These are phyloP conservation scores for Cephalotes varians DNA, from an alignment of 2,888 invertebrate species.

Conservation along the genomic window DNA sequence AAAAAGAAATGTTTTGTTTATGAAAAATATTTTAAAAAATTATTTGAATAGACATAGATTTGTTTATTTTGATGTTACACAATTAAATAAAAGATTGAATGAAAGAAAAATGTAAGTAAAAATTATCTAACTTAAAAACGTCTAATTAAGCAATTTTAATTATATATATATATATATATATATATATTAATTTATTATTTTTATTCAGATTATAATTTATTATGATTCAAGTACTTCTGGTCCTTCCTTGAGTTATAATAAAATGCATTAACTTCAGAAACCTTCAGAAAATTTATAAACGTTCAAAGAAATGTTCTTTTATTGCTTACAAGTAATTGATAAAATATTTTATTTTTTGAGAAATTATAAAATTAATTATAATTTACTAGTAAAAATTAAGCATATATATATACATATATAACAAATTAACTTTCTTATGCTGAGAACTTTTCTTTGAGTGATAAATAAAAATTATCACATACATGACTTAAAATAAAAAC, in stretches of 20 bases:
- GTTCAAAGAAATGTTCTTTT: conserved; percentile 42
- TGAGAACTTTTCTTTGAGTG: conserved; percentile 60
- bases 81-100: background rate
- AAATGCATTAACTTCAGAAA: conserved; percentile 1
- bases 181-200: background rate
- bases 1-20: too few relatives aligned
- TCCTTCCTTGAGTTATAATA: conserved; percentile 18
- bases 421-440: background rate
- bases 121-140: background rate
- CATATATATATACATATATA: too few relatives aligned
- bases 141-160: background rate
- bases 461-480: conserved; percentile 30
- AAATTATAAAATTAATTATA: background rate
- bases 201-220: background rate
- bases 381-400: background rate
- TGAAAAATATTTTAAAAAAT: background rate
- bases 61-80: background rate
- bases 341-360: background rate
- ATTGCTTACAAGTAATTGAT: background rate
- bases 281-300: background rate
- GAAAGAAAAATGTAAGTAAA: background rate
- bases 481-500: conserved; percentile 58
- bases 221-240: conserved; percentile 10
- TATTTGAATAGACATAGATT: background rate
- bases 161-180: background rate